These are phyloP conservation scores for Eupeodes luniger DNA, from an alignment of 2,888 invertebrate genomes.

Conservation along the genomic window DNA sequence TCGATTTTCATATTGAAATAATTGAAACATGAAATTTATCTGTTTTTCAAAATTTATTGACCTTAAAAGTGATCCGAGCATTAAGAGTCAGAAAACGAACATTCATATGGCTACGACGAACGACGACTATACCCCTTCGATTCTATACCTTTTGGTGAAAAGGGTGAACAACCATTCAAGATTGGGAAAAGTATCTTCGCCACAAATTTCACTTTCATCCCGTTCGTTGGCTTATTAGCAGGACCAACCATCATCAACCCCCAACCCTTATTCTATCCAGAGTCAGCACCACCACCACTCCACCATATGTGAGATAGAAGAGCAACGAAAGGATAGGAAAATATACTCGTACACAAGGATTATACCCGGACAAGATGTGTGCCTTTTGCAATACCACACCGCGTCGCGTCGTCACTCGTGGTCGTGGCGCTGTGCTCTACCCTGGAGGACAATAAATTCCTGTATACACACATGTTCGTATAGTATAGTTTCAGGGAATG, in stretches of 20 bases:
- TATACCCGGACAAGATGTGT: constrained; percentile 53
- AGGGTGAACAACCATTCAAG: constrained; percentile 54
- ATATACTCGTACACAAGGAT: constrained; percentile 52
- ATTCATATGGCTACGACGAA: constrained; percentile 31
- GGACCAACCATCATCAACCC: constrained; percentile 16
- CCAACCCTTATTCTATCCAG: constrained; percentile 33
- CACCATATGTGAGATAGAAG: background rate
- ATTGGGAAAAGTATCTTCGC: constrained; percentile 32
- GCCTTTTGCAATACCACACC: background rate
- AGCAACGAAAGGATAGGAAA: constrained; percentile 7
- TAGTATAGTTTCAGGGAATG: constrained; percentile 59
- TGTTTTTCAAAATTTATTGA: constrained; percentile 73
- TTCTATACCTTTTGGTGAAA: background rate
- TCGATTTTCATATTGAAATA: constrained; percentile 74
- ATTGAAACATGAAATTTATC: constrained; percentile 76
- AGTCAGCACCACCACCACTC: constrained; percentile 25
- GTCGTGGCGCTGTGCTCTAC: constrained; percentile 48
- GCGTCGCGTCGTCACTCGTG: too few relatives aligned
- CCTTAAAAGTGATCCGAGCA: constrained; percentile 75
- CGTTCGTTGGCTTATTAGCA: constrained; percentile 67
- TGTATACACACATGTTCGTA: constrained; percentile 37
- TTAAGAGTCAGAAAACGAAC: constrained; percentile 75
- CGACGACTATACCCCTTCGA: too few relatives aligned
- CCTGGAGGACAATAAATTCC: constrained; percentile 76
- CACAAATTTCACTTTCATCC: constrained; percentile 76